A percentile compares a stretch with the other conserved stretches of the same genome.
phyloP scores from a whole-genome alignment of 1,140 invertebrate genomes.

The Pteromalus puparum region DNA sequence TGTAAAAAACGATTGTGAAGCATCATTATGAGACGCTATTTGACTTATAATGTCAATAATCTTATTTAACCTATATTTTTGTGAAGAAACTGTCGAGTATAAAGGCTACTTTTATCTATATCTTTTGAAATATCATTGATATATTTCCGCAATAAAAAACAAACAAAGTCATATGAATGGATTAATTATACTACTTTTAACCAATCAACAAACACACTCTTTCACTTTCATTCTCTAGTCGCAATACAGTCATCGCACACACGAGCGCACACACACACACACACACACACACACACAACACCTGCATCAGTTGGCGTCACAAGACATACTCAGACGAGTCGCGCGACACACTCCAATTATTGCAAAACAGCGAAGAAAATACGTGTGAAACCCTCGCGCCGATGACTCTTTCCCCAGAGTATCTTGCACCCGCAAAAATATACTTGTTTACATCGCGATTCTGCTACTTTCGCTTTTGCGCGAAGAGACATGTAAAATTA shows the following conservation, averaged over 20 bases:
- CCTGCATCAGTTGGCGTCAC: not conserved
- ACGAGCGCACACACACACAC: not conserved
- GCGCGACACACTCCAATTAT: not conserved
- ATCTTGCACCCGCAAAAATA: not conserved
- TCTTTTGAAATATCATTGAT: too few species aligned
- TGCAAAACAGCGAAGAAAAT: not conserved
- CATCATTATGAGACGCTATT: too few species aligned
- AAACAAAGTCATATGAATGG: not conserved
- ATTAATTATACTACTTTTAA: too few species aligned
- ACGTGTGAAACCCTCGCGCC: not conserved
- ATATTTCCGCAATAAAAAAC: too few species aligned
- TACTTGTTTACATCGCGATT: not conserved
- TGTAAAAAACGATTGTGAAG: too few species aligned
- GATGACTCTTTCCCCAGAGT: not conserved
- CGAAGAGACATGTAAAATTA: slow-evolving; percentile 57
- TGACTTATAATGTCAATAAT: too few species aligned
- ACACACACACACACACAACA: not conserved
- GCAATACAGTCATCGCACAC: not conserved
- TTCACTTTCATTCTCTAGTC: not conserved
- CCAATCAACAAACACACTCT: not conserved
- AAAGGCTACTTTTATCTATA: too few species aligned
- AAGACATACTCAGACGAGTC: not conserved
- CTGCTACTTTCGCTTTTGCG: not conserved
- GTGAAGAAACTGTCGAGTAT: too few species aligned
- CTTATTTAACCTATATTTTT: too few species aligned